Evolutionary conservation across 2,113 vertebrate species (phyloP), one percentile per base, ranked within the genome.

Genomic region (Hemicordylus capensis): DNA sequence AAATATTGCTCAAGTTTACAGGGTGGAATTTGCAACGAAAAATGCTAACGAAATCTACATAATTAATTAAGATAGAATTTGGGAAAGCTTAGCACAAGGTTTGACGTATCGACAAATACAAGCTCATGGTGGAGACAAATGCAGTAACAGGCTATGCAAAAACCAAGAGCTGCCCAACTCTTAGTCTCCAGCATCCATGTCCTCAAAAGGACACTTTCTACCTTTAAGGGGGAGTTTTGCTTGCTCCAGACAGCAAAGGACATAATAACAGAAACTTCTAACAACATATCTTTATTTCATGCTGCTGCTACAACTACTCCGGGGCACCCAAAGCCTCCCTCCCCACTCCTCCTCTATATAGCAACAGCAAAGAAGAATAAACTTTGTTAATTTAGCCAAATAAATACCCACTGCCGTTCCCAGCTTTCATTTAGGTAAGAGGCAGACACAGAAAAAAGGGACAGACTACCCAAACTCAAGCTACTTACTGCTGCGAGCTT

Each of bases 351-450:
- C 6, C 58, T 89, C n/a, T n/a, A n/a, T n/a, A 84, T 73, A 90
- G 63, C 14, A 67, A 6, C 3, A 76, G 37, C 37, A 89, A 80
- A 85, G 87, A n/a, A 88, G 14, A 31, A 76, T 76, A 46, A n/a
- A 12, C 42, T 39, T 61, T 74, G 87, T 86, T 89, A 88, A 89
- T 69, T 88, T 85, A 86, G 85, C 44, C 4, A 37, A 79, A 78
- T 19, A 67, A 59, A 4, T 20, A 26, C 78, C 87, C 76, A 80
- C 81, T 66, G 70, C 26, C 64, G 42, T 17, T 34, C 44, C 12
- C 39, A 54, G 58, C 58, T 90, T 85, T 92, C 28, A 44, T 87
- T 83, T n/a, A 81, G 34, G 15, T 67, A 14, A 85, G 83, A 90
- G 26, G 85, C 58, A 81, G 31, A 72, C 24, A 59, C 81, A 69